Conservation (phyloP, 2,888 invertebrate species). For the Crepidodera aurea region DNA sequence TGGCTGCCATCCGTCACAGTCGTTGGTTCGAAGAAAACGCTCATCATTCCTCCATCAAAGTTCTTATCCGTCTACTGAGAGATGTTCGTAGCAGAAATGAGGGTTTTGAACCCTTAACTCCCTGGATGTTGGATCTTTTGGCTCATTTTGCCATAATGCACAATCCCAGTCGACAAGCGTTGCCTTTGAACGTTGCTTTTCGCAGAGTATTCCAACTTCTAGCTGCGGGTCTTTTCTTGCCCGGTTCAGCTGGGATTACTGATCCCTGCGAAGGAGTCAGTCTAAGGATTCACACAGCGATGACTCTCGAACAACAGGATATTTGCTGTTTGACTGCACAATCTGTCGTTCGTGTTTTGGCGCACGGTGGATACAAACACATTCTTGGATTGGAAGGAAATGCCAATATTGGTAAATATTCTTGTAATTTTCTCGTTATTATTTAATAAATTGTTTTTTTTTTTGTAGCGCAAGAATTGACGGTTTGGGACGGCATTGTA, state of each 20-base stretch:
- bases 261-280: slow-evolving; percentile 95
- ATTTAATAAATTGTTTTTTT: neutral
- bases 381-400: slow-evolving; percentile 76
- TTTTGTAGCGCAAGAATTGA: slow-evolving; percentile 76
- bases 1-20: slow-evolving; percentile 94
- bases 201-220: slow-evolving; percentile 84
- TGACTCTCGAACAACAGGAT: slow-evolving; percentile 92
- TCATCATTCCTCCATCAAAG: slow-evolving; percentile 94
- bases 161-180: slow-evolving; percentile 90
- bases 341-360: slow-evolving; percentile 87
- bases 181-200: slow-evolving; percentile 92
- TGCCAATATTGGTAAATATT: slow-evolving; percentile 58
- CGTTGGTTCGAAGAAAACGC: slow-evolving; percentile 99
- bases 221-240: slow-evolving; percentile 93
- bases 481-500: slow-evolving; percentile 96
- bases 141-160: slow-evolving; percentile 97
- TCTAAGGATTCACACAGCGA: slow-evolving; percentile 87
- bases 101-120: slow-evolving; percentile 89
- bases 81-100: slow-evolving; percentile 90
- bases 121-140: slow-evolving; percentile 96
- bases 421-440: neutral
- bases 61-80: slow-evolving; percentile 88
- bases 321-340: slow-evolving; percentile 93
- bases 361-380: slow-evolving; percentile 93
- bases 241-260: slow-evolving; percentile 90